Conservation (phyloP, 2,113 vertebrate species). For the Pseudorasbora parva region DNA sequence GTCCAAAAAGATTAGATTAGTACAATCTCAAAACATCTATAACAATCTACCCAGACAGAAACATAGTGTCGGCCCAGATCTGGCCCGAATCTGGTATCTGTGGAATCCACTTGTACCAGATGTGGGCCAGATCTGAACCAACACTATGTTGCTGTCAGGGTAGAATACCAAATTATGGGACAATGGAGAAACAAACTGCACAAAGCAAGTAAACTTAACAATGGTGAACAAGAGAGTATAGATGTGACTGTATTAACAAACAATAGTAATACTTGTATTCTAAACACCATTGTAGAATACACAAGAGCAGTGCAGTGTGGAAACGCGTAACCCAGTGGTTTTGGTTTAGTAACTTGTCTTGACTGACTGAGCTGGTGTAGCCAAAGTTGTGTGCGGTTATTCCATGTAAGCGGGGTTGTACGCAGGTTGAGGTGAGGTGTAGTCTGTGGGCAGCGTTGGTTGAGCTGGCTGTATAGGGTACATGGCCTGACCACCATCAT, state of each 20-base stretch:
- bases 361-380: neutral
- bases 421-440: neutral
- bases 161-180: neutral
- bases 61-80: no score
- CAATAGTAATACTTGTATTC: neutral
- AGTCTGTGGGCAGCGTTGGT: neutral
- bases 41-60: neutral
- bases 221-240: neutral
- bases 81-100: no score
- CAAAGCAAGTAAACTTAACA: neutral
- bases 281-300: neutral
- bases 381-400: slow-evolving; percentile 54
- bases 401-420: slow-evolving; percentile 58
- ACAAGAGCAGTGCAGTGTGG: neutral
- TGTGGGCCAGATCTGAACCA: no score
- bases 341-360: neutral
- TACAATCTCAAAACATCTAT: neutral
- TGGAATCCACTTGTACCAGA: no score
- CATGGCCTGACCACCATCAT: slow-evolving; percentile 56
- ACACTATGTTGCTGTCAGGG: no score
- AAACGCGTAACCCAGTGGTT: neutral
- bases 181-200: neutral
- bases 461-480: slow-evolving; percentile 25
- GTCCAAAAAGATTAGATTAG: neutral
- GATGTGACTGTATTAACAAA: neutral